Evolutionary conservation across 2,113 vertebrate species (phyloP).

Genomic region (Canis aureus): DNA sequence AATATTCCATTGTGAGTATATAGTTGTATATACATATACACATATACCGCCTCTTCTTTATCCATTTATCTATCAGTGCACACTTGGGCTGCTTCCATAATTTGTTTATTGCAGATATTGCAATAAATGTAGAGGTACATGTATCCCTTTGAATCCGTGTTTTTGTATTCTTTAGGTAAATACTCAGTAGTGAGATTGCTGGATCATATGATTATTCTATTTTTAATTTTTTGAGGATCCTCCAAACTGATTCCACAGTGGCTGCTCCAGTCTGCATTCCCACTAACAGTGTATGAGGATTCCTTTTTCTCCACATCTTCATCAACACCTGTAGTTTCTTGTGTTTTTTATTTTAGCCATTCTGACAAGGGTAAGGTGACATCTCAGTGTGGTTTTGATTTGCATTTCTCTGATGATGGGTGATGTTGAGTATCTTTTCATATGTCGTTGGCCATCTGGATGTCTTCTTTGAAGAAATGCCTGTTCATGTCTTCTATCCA

Average conservation of each 20-base stretch:
- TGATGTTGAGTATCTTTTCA: neutral
- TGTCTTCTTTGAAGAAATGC: too few species aligned
- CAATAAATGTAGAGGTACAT: neutral
- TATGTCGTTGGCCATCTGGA: too few species aligned
- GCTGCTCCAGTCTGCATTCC: neutral
- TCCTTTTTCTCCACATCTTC: neutral
- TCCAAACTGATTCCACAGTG: neutral
- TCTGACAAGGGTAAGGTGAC: neutral
- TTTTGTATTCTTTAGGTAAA: neutral
- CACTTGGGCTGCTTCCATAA: neutral
- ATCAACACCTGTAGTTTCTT: neutral
- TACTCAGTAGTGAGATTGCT: neutral
- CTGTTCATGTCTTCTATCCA: too few species aligned
- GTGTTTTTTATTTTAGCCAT: neutral
- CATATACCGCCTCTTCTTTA: neutral
- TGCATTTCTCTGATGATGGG: neutral
- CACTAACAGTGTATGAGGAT: neutral
- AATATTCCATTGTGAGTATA: neutral
- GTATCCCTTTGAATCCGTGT: neutral
- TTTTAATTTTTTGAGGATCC: neutral
- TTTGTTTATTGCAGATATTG: neutral
- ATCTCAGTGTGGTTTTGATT: neutral
- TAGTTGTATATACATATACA: neutral
- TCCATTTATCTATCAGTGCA: neutral
- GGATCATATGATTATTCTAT: neutral